Evolutionary conservation across 1,140 invertebrate species (phyloP), one percentile per base, ranked within the genome.

Genomic region (Plutomurus gul): DNA sequence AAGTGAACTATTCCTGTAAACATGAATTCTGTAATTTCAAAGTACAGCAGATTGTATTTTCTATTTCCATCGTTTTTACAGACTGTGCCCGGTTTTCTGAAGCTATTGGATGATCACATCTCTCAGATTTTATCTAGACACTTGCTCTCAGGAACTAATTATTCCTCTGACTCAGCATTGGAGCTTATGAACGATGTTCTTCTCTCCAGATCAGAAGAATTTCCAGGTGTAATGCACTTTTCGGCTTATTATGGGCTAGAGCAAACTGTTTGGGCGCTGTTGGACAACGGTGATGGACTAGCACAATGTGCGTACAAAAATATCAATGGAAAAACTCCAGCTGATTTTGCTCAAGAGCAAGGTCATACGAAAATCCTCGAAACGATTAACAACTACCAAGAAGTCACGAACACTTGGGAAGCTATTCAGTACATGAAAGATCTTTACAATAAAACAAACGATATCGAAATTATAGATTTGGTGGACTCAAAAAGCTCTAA

Each of bases 161-260:
- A 70, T 46, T 60, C 70, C 1, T 5, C 73, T 46, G 79, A 84
- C 30, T 51, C 81, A 36, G 56, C 40, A 6, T 49, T 84, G 25
- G 83, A 82, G 20, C 56, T 82, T 36, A 76, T 84, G 79, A 81
- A 82, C 76, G 83, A 82, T 47, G 37, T 65, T 49, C 70, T 84
- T 13, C 77, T 82, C 46, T 81, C 43, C 5, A 77, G 51, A 81
- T 49, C 75, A n/a, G 93, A 95, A 85, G 93, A 95, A 84, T 93
- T 93, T 84, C 95, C 95, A 1, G 96, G 94, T 0, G 85, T 96
- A 25, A 87, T 97, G 7, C 95, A 97, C 85, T 96, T 96, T 86
- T 92, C 94, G 0, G 94, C 94, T 0, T 90, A 92, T 72, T 95
- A 94, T 85, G 95, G 95, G 0, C 87, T 96, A 65, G 93, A 94